Percentiles rank a stretch among this genome's conserved stretches.
Evolutionary conservation across 2,113 vertebrate genomes (phyloP).

Genomic region (Chaenogobius annularis): DNA sequence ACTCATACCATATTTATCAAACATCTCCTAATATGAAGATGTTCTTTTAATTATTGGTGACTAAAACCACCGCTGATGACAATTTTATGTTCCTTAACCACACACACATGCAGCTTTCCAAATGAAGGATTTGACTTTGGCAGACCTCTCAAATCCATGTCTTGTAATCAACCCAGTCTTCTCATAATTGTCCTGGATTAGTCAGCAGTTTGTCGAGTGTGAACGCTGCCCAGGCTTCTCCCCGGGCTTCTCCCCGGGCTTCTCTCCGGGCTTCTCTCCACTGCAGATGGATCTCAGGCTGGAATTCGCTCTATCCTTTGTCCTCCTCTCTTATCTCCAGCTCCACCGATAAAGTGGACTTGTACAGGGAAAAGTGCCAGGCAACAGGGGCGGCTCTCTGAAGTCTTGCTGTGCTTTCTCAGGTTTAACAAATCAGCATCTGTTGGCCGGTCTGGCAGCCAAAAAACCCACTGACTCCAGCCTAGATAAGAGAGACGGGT

Average conservation of each 20-base stretch:
- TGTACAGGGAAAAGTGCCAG: conserved; percentile 40
- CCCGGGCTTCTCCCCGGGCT: conserved; percentile 4
- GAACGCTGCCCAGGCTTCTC: conserved; percentile 45
- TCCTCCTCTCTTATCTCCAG: conserved; percentile 25
- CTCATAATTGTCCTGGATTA: conserved; percentile 58
- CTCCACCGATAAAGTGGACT: conserved; percentile 30
- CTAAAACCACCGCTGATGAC: no score
- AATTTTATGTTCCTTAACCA: not conserved
- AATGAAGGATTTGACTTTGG: conserved; percentile 58
- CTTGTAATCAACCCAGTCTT: conserved; percentile 20
- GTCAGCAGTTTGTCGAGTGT: conserved; percentile 59
- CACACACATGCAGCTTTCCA: conserved; percentile 59
- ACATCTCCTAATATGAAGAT: no score
- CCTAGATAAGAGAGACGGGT: conserved; percentile 39
- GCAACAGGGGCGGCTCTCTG: conserved; percentile 42
- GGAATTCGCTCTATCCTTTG: conserved; percentile 51
- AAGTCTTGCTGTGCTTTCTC: conserved; percentile 64
- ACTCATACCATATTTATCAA: no score
- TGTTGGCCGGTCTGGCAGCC: conserved; percentile 61
- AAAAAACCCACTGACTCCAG: conserved; percentile 51
- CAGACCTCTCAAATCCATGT: conserved; percentile 33
- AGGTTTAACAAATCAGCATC: conserved; percentile 73
- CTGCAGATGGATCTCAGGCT: conserved; percentile 54
- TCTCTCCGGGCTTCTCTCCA: conserved; percentile 9
- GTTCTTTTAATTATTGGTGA: no score